Percentiles rank a stretch among this genome's conserved stretches.
Conservation (phyloP, 1,140 invertebrate genomes). For the Paralvinella palmiformis region DNA sequence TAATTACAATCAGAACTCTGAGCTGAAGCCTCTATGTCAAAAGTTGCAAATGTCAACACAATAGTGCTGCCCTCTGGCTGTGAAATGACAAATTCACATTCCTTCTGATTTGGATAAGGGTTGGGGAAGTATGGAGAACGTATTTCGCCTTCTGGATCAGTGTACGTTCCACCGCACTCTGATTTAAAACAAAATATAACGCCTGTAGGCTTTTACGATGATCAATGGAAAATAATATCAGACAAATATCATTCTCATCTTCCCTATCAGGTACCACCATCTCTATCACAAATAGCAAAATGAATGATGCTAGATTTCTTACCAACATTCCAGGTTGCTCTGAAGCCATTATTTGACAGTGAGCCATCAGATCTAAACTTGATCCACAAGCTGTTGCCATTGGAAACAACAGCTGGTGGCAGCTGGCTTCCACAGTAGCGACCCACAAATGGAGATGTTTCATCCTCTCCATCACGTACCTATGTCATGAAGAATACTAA, state of each 20-base stretch:
- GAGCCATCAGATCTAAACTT: slow-evolving; percentile 43
- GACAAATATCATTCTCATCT: too few relatives aligned
- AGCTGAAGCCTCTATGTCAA: too few relatives aligned
- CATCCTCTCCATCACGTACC: slow-evolving; percentile 65
- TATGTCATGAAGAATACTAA: slow-evolving; percentile 34
- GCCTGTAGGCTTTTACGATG: too few relatives aligned
- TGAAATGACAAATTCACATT: slow-evolving; percentile 87
- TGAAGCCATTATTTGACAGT: slow-evolving; percentile 30
- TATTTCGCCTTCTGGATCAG: slow-evolving; percentile 28
- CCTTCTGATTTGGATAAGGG: slow-evolving; percentile 86
- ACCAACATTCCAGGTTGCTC: slow-evolving; percentile 55
- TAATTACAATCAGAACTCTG: slow-evolving; percentile 92
- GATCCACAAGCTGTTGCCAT: slow-evolving; percentile 59
- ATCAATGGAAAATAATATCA: too few relatives aligned
- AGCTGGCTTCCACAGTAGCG: slow-evolving; percentile 72
- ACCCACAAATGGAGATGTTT: slow-evolving; percentile 55
- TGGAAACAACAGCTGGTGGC: slow-evolving; percentile 78
- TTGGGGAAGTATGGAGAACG: slow-evolving; percentile 82
- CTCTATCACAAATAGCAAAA: too few relatives aligned
- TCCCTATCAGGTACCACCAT: too few relatives aligned
- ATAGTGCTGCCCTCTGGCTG: slow-evolving; percentile 78
- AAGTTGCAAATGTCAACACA: slow-evolving; percentile 59
- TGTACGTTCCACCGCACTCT: slow-evolving; percentile 49
- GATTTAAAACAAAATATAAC: slow-evolving; percentile 37
- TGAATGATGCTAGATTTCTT: too few relatives aligned